A percentile compares a stretch with the other conserved stretches of the same genome.
Evolutionary conservation across 2,888 invertebrate species (phyloP).

Genomic region (Metellina segmentata): DNA sequence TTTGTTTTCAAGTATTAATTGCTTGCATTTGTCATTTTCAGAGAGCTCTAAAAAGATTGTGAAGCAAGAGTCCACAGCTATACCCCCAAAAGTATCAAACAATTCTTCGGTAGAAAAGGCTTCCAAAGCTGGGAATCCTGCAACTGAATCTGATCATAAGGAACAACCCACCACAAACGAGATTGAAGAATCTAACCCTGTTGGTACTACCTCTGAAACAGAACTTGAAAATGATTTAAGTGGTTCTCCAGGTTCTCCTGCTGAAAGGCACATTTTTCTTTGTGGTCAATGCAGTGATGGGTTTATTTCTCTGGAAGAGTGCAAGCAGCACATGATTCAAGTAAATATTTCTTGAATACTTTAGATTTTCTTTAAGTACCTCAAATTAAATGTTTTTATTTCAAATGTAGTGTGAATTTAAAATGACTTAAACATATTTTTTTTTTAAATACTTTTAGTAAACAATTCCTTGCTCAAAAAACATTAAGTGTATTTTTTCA

Average conservation of each 20-base stretch:
- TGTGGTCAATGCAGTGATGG: slow-evolving; percentile 81
- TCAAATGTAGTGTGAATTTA: background rate
- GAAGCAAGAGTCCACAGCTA: background rate
- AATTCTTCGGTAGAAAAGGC: background rate
- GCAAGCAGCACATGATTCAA: slow-evolving; percentile 80
- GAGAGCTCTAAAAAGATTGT: no score
- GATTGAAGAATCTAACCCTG: background rate
- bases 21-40: no score
- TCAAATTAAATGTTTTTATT: background rate
- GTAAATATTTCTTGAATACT: slow-evolving; percentile 57
- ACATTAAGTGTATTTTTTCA: no score
- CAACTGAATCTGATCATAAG: background rate
- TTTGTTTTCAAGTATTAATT: no score
- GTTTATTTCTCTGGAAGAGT: slow-evolving; percentile 80
- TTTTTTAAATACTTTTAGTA: background rate
- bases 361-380: background rate
- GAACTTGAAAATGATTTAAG: slow-evolving; percentile 35
- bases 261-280: slow-evolving; percentile 79
- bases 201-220: background rate
- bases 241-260: slow-evolving; percentile 30
- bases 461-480: background rate
- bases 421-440: background rate
- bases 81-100: background rate
- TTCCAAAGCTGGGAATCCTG: background rate
- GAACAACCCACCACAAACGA: background rate